A percentile compares a stretch with the other conserved stretches of the same genome.
These are phyloP conservation scores for Latrodectus elegans DNA, from an alignment of 2,888 invertebrate genomes.

Conservation along the genomic window DNA sequence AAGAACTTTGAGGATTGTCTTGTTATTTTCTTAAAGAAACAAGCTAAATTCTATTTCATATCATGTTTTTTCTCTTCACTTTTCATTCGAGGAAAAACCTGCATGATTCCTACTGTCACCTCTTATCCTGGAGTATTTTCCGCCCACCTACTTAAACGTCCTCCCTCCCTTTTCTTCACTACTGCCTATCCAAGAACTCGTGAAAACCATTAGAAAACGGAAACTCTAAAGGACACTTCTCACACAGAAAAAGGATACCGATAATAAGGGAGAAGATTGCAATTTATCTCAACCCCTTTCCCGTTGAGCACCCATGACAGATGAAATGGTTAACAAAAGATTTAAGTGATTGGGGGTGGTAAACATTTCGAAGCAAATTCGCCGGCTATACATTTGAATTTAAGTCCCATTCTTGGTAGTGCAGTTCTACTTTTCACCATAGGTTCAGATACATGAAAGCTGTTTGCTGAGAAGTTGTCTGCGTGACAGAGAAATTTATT, in stretches of 20 bases:
- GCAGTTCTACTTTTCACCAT: neutral
- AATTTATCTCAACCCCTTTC: neutral
- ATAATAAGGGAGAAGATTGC: neutral
- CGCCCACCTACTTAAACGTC: neutral
- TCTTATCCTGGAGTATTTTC: neutral
- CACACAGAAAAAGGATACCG: neutral
- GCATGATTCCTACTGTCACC: neutral
- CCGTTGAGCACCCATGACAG: constrained; percentile 13
- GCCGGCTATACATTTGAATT: neutral
- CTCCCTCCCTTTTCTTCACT: constrained; percentile 4
- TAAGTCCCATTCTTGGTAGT: neutral
- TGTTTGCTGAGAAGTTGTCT: neutral
- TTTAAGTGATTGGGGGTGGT: constrained; percentile 18
- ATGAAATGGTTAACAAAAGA: constrained; percentile 31
- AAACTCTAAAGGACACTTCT: constrained; percentile 11
- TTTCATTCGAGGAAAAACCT: no score
- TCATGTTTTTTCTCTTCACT: no score
- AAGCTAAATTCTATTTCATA: no score
- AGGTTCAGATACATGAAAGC: neutral
- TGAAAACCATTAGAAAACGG: constrained; percentile 55
- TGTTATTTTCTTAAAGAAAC: no score
- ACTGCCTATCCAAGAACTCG: neutral
- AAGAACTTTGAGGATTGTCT: no score
- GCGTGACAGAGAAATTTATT: neutral
- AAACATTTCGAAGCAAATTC: neutral